Base-by-base conservation (phyloP, 35 echinoderm and acorn worm genomes). In the Acanthaster planci region DNA sequence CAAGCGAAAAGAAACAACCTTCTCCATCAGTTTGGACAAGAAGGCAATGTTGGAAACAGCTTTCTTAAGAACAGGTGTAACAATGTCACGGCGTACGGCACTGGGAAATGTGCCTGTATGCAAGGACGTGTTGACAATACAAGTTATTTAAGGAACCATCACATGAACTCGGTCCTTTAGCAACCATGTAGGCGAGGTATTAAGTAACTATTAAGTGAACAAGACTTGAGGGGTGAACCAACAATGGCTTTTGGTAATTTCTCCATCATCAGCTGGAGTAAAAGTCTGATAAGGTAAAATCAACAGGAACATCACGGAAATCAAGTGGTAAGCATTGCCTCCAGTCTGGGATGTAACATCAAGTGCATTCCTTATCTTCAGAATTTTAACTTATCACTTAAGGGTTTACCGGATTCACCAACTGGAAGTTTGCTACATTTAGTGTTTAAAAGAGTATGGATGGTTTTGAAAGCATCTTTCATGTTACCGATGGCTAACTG, bases 171-270 rank as follows among this genome's bases (percentile, higher is more conserved):
- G 58, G 54, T 81, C 32, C 55, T 92, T 92, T 14, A 92, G 30
- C 44, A 87, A n/a, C 84, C 77, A 87, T 4, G 90, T 92, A 14
- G 90, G 90, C 4, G 87, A 35, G 34, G 90, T n/a, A n/a, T n/a
- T n/a, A n/a, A n/a, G n/a, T n/a, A n/a, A n/a, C n/a, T 77, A 39
- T 92, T 79, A 23, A 92, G 40, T 30, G 21, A 15, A 81, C 84
- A 82, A 38, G 84, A 72, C 51, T 92, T 87, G 30, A 29, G 38
- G 0, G 76, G 76, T 47, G 57, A 37, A 2, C 80, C 78, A 19
- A 1, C 67, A 55, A 91, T 82, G 67, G 77, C 51, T n/a, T 26
- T 79, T 44, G 27, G 38, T 50, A 22, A 80, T 78, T 58, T 80
- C 86, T 1, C 79, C 52, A 31, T 21, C 68, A 0, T 51, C 32